Base-by-base conservation (phyloP, 2,113 vertebrate species). In the Carassius carassius region DNA sequence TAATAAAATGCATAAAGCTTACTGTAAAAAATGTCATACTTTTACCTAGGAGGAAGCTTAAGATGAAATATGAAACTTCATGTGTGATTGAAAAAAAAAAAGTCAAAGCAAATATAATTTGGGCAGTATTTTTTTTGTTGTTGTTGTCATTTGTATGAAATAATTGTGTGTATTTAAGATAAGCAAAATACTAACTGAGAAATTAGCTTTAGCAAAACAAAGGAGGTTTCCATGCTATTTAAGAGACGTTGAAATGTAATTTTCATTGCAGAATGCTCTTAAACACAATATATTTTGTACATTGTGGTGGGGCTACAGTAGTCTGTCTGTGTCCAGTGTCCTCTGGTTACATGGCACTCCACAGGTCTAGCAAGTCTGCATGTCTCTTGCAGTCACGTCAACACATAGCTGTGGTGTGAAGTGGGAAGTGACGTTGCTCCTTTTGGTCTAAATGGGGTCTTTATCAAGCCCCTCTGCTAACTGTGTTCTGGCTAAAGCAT, bases 401-500 rank as follows among this genome's bases (percentile, higher is more conserved):
- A 70, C 86, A 76, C 82, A 4, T 19, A 35, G 13, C 29, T 19
- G 0, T 51, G 56, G 82, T 37, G 82, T 83, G 69, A 83, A 74
- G 51, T 51, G 75, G 29, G 56, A 84, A 76, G 16, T 58, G 86
- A 67, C 67, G 23, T 54, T 65, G 77, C 47, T 73, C 9, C 35
- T 80, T 84, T 87, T 54, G 2, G 49, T 74, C 65, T 83, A 79
- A 86, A 80, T 69, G n/a, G 75, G n/a, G 63, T 84, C 69, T 67
- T 80, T 58, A 78, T 84, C 83, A 41, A 8, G 62, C 69, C 78
- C 11, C 23, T 75, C 69, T 58, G 25, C 62, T 25, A 51, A 25
- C 74, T 32, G 23, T 76, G 47, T 78, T 85, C 67, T 85, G 75
- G 75, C 32, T 85, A 60, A 41, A 83, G 56, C 60, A 60, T 75